Evolutionary conservation across 2,113 vertebrate species (phyloP), one percentile per base, ranked within the genome.

Genomic region (Blennius ocellaris): DNA sequence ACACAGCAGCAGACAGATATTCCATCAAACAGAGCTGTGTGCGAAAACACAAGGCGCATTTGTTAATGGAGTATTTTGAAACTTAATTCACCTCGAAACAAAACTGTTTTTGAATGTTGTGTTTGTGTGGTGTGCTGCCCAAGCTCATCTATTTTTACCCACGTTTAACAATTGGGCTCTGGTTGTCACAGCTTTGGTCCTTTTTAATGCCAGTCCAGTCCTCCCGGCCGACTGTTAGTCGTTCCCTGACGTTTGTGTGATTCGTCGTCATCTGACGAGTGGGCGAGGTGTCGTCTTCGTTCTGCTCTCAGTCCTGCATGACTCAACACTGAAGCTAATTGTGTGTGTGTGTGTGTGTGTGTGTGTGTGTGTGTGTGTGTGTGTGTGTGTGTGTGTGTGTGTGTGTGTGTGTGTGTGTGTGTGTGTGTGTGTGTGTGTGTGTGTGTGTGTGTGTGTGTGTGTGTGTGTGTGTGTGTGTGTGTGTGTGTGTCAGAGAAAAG

Each of bases 241-340:
- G 5, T 41, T 50, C 59, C 14, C 69, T 53, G 71, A 30, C 49
- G 5, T 51, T 9, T 37, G 38, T 54, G 48, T n/a, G 16, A 43
- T 16, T 64, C 60, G 38, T 17, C 51, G 55, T 81, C 84, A 87
- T 89, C 79, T 80, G 80, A 77, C 30, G 70, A 85, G 85, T 88
- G 73, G 85, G 86, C 52, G 74, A 88, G 30, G 76, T 84, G 86
- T 83, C 57, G 6, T 67, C 55, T 80, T 44, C 10, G 47, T 64
- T 71, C 63, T 64, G 53, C 44, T 76, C 73, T 14, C 72, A 73
- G 54, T 69, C 79, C 39, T 49, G 53, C 47, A 38, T 87, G 82
- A 85, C 58, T 91, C 82, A 80, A 44, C 17, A 44, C 75, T 59
- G 50, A 73, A 55, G 75, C 41, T 69, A 55, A 77, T 53, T 53